Evolutionary conservation across 1,140 invertebrate genomes (phyloP), one percentile per base, ranked within the genome.

Genomic region (Atta colombica): DNA sequence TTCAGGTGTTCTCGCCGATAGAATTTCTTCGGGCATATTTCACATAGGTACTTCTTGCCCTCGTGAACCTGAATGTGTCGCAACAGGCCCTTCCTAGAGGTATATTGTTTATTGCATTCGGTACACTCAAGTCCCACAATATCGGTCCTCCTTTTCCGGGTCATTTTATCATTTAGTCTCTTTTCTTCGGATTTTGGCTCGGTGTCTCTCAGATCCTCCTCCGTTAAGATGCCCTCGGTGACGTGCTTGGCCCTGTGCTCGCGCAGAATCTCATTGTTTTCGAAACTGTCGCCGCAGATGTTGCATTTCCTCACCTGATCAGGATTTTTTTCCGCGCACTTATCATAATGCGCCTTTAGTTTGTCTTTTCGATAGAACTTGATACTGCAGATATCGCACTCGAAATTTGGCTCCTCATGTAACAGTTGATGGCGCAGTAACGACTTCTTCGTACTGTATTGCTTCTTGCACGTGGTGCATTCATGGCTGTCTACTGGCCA

Each of bases 11-110:
- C 97, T 68, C 97, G 96, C 0, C 96, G 95, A 18, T 97, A 96
- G 87, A 97, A 97, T 90, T 97, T 96, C 77, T 97, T 97, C 25
- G 97, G 96, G 77, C 97, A 97, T 68, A 97, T 97, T 21, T 96
- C 96, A 90, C 97, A 97, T 3, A 96, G 95, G 66, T 97, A 97
- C 68, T 96, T 97, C 88, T 97, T 97, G 8, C 96, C 96, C 85
- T 97, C 96, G 89, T 97, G 97, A 21, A 96, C 94, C 85, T 96
- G 96, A 93, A 97, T 96, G 58, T 96, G 96, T 0, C 96, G 94
- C 28, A 96, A 93, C 1, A 96, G 87, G 77, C 96, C 96, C 31
- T 96, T 96, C 39, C 96, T 95, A 0, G 96, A 96, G 0, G 96
- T 96, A 82, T 97, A 97, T 35, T 95, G 96, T 88, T 97, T 97